These are phyloP conservation scores for Ophion ellenae DNA, from an alignment of 2,888 invertebrate species.

Conservation along the genomic window DNA sequence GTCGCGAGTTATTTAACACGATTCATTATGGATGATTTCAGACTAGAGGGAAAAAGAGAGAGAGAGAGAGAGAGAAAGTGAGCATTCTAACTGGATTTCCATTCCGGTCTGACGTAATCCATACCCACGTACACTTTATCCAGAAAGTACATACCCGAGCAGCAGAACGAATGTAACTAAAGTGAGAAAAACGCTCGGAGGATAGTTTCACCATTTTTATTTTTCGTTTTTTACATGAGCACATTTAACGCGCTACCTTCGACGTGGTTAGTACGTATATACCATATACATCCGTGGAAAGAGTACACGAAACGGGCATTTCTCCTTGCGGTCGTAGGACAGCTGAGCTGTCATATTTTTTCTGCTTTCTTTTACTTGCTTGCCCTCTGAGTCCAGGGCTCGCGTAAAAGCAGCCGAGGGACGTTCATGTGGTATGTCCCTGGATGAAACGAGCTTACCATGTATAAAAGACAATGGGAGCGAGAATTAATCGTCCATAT, in stretches of 20 bases:
- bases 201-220: slow-evolving; percentile 66
- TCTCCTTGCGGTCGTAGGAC: slow-evolving; percentile 61
- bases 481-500: slow-evolving; percentile 65
- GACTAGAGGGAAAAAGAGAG: too few species aligned
- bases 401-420: slow-evolving; percentile 21
- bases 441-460: slow-evolving; percentile 20
- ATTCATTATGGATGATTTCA: too few species aligned
- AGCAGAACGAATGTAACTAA: slow-evolving; percentile 15
- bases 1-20: too few species aligned
- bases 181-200: slow-evolving; percentile 46
- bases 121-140: not conserved
- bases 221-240: slow-evolving; percentile 75
- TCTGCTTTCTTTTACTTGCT: slow-evolving; percentile 31
- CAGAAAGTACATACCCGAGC: not conserved
- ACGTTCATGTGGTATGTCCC: not conserved
- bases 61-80: too few species aligned
- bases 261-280: slow-evolving; percentile 32
- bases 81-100: not conserved
- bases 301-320: slow-evolving; percentile 29
- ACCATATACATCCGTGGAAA: slow-evolving; percentile 24
- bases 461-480: slow-evolving; percentile 33
- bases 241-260: slow-evolving; percentile 73
- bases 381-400: slow-evolving; percentile 27
- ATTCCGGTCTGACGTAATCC: not conserved
- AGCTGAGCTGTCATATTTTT: slow-evolving; percentile 76